Conservation (phyloP, 2,113 vertebrate species). For the Camarhynchus parvulus region DNA sequence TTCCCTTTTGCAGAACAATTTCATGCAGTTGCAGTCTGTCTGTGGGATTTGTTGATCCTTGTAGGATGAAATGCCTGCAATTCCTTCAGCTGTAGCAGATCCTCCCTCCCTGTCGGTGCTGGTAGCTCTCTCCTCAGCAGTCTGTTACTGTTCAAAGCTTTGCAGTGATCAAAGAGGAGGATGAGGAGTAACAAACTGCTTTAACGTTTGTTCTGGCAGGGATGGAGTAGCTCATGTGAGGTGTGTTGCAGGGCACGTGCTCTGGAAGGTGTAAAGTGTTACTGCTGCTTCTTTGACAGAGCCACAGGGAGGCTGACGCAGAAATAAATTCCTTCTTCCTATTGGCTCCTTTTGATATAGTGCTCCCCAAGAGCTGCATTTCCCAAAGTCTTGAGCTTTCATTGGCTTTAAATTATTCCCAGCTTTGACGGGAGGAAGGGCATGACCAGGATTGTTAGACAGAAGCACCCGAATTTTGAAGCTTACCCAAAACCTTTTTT, state of each 20-base stretch:
- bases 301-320: background rate
- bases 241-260: background rate
- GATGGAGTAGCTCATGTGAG: background rate
- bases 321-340: background rate
- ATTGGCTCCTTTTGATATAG: accelerated
- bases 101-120: background rate
- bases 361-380: background rate
- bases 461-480: background rate
- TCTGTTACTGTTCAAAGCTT: background rate
- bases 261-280: background rate
- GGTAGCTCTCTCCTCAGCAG: background rate
- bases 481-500: background rate
- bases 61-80: background rate
- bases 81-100: background rate
- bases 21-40: background rate
- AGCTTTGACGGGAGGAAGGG: background rate
- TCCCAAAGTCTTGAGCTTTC: background rate
- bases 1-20: background rate
- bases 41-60: background rate
- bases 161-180: background rate
- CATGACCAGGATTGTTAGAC: background rate
- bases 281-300: background rate
- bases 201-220: background rate
- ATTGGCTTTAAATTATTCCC: background rate
- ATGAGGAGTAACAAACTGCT: background rate